Evolutionary conservation across 2,113 vertebrate genomes (phyloP).

Genomic region (Oreochromis tanganicae): DNA sequence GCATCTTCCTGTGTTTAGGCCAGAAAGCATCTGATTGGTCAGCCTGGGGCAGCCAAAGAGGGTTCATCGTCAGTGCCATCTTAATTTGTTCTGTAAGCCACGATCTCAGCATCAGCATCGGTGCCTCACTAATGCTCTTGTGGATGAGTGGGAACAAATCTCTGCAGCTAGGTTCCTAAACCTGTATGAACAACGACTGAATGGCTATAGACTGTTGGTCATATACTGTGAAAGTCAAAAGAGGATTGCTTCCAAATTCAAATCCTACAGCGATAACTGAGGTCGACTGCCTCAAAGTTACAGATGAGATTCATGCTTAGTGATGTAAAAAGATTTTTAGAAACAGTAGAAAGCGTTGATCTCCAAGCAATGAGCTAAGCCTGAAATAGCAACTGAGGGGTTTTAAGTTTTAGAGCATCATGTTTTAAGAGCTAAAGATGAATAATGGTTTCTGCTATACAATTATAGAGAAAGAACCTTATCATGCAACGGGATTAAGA

Average conservation of each 20-base stretch:
- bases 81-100: neutral
- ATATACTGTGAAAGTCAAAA: neutral
- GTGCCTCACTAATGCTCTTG: neutral
- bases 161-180: neutral
- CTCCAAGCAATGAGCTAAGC: neutral
- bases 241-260: neutral
- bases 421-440: neutral
- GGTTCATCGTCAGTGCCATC: neutral
- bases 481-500: neutral
- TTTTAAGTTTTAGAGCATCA: neutral
- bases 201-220: neutral
- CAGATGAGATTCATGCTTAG: neutral
- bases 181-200: neutral
- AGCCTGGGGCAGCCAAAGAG: neutral
- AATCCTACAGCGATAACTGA: neutral
- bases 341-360: neutral
- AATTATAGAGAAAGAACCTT: neutral
- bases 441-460: neutral
- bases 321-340: neutral
- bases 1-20: conserved; percentile 29
- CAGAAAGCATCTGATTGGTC: neutral
- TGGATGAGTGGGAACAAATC: neutral
- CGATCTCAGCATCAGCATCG: fast-evolving
- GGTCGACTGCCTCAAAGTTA: neutral
- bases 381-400: neutral